Evolutionary conservation across 2,113 vertebrate species (phyloP).

Genomic region (Cricetomys ansorgei): DNA sequence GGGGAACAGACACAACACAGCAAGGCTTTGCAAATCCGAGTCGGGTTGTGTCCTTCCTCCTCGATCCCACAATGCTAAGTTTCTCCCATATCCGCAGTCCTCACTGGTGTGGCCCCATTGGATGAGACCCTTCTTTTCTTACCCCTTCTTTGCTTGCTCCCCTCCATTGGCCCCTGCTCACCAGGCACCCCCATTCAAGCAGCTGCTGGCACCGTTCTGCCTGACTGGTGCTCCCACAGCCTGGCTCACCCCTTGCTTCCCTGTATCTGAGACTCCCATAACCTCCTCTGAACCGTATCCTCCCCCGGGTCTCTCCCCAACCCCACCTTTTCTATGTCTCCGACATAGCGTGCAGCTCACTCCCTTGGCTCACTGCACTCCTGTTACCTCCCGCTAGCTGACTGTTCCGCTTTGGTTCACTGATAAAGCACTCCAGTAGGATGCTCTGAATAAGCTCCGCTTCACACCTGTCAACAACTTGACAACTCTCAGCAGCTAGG

Average conservation of each 20-base stretch:
- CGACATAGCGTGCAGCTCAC: accelerated
- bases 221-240: accelerated
- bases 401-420: accelerated
- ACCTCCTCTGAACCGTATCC: not conserved
- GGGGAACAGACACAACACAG: no score
- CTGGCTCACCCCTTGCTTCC: not conserved
- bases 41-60: not conserved
- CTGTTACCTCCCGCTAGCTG: accelerated
- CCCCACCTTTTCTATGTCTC: not conserved
- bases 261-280: accelerated
- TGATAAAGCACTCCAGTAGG: accelerated
- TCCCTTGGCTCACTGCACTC: accelerated
- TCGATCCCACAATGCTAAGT: not conserved
- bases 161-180: accelerated
- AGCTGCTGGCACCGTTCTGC: not conserved
- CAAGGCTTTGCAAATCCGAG: not conserved
- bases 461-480: accelerated
- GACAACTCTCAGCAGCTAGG: accelerated
- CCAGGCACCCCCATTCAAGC: not conserved
- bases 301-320: accelerated
- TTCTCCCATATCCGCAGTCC: accelerated
- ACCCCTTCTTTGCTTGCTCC: not conserved
- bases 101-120: accelerated
- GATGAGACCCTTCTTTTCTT: accelerated
- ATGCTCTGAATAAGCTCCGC: accelerated